phyloP scores from a whole-genome alignment of 2,113 vertebrate genomes.

The Mobula hypostoma region DNA sequence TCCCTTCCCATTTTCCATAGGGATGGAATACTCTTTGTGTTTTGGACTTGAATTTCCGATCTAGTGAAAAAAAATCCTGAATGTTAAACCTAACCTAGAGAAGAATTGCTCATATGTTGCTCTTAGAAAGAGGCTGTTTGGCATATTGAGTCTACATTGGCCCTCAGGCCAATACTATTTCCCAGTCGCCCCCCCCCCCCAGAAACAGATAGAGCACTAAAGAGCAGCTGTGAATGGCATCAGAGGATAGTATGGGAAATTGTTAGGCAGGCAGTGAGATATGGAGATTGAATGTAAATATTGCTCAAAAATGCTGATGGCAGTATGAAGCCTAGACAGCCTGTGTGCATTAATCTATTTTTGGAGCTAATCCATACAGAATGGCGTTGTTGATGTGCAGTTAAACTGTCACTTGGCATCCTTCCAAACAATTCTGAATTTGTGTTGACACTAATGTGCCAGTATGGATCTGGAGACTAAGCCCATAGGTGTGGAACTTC shows the following conservation, averaged over 20 bases:
- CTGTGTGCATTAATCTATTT: conserved; percentile 12
- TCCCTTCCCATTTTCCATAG: background rate
- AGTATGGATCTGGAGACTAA: background rate
- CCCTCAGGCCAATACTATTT: no score
- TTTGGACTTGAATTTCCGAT: background rate
- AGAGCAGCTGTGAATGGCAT: background rate
- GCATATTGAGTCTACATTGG: no score
- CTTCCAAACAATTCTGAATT: background rate
- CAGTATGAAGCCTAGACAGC: background rate
- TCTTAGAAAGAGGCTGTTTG: no score
- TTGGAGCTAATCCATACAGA: conserved; percentile 18
- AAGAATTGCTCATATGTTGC: background rate
- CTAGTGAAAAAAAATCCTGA: background rate
- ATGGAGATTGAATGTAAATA: background rate
- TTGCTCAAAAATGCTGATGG: background rate
- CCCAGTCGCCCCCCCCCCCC: background rate
- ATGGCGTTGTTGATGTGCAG: conserved; percentile 22
- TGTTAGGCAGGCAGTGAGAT: background rate
- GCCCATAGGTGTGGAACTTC: background rate
- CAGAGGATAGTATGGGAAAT: background rate
- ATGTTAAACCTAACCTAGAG: background rate
- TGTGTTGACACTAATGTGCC: background rate
- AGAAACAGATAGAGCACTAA: background rate
- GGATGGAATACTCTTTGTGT: background rate
- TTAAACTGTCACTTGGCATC: background rate